Conservation (phyloP, 2,113 vertebrate genomes). For the Theristicus caerulescens region DNA sequence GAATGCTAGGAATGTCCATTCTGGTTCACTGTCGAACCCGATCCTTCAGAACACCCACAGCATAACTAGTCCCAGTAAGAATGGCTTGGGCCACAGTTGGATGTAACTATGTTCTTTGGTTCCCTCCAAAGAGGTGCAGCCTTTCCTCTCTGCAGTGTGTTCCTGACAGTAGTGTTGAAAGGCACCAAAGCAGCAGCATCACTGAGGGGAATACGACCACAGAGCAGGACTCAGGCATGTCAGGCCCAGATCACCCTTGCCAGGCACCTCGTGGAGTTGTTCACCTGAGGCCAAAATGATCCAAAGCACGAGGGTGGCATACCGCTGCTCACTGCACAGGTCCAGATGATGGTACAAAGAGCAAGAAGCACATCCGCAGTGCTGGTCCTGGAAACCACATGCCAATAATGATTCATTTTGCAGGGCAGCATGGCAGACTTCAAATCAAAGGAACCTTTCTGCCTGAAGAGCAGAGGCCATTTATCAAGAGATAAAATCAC, state of each 20-base stretch:
- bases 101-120: neutral
- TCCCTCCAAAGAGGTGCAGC: neutral
- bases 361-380: neutral
- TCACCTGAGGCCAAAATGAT: neutral
- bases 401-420: neutral
- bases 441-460: neutral
- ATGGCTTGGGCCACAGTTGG: neutral
- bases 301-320: neutral
- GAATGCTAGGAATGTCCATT: constrained; percentile 59
- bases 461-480: neutral
- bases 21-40: neutral
- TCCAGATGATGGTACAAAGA: neutral
- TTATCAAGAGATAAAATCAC: neutral
- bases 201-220: neutral
- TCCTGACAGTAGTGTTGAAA: neutral
- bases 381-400: neutral
- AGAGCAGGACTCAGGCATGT: neutral
- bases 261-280: neutral
- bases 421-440: neutral
- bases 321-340: neutral
- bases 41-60: constrained; percentile 65
- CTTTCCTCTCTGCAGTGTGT: neutral
- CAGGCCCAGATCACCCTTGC: neutral
- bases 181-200: neutral
- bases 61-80: constrained; percentile 13